A percentile compares a stretch with the other conserved stretches of the same genome.
phyloP scores from a whole-genome alignment of 2,113 vertebrate genomes.

The Ailuropoda melanoleuca region DNA sequence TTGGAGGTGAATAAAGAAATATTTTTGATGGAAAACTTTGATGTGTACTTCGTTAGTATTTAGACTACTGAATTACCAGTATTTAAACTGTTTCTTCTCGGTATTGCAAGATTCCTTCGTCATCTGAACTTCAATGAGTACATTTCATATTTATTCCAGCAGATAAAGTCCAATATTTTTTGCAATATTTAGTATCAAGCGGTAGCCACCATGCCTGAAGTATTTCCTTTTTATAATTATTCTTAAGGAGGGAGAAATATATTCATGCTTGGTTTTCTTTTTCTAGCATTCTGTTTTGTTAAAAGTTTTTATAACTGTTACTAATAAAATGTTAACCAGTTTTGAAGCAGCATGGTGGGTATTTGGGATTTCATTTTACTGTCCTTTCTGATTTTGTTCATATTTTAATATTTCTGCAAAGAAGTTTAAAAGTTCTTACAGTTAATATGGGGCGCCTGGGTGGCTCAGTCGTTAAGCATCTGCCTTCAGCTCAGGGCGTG shows the following conservation, averaged over 20 bases:
- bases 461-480: no score
- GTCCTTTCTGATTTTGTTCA: neutral
- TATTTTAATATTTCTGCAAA: conserved; percentile 30
- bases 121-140: neutral
- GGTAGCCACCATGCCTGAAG: neutral
- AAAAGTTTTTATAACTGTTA: neutral
- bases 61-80: neutral
- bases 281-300: neutral
- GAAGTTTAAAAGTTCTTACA: neutral
- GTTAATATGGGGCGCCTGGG: neutral
- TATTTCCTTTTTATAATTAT: neutral
- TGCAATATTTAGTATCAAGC: neutral
- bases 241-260: conserved; percentile 29
- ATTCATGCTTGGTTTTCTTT: conserved; percentile 20
- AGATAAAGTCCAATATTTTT: neutral
- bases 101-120: neutral
- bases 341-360: neutral
- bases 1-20: neutral
- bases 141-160: neutral
- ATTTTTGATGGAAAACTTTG: neutral
- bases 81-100: neutral
- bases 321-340: neutral
- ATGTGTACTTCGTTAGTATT: neutral
- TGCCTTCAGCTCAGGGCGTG: no score
- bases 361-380: conserved; percentile 19